A percentile compares a stretch with the other conserved stretches of the same genome.
These are phyloP conservation scores for Papilio helenus DNA, from an alignment of 1,140 invertebrate species.

Conservation along the genomic window DNA sequence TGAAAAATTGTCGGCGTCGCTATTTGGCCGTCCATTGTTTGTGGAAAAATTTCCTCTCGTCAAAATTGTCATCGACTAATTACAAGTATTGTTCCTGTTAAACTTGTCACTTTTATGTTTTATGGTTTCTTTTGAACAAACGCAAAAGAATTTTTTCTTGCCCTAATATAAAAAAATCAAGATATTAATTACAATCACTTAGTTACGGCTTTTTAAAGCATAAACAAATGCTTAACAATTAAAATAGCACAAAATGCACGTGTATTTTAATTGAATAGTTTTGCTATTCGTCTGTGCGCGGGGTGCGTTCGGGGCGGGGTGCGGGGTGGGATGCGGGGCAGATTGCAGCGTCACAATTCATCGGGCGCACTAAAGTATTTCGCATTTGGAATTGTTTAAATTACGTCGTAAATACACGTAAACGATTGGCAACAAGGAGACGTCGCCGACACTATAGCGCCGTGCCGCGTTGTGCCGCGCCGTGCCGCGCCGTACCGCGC, in stretches of 20 bases:
- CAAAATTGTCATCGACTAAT: constrained; percentile 23
- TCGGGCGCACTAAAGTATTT: constrained; percentile 53
- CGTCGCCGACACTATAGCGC: constrained; percentile 45
- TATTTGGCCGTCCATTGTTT: constrained; percentile 19
- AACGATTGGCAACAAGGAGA: constrained; percentile 68
- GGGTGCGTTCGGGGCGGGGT: not conserved
- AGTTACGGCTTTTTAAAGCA: too few species aligned
- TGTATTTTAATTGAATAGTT: not conserved
- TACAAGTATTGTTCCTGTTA: constrained; percentile 11
- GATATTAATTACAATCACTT: too few species aligned
- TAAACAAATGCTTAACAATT: too few species aligned
- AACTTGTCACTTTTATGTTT: constrained; percentile 18
- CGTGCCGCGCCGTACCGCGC: constrained; percentile 46
- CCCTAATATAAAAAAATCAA: not conserved
- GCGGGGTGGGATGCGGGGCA: not conserved
- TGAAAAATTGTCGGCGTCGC: constrained; percentile 20
- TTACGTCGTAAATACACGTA: constrained; percentile 74
- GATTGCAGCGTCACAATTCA: constrained; percentile 46
- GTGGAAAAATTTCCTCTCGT: constrained; percentile 16
- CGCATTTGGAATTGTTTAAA: constrained; percentile 65
- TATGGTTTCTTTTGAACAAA: not conserved
- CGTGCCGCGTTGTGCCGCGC: constrained; percentile 47
- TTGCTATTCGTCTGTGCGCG: not conserved
- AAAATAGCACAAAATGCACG: not conserved
- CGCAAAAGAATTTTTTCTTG: not conserved